phyloP scores from a whole-genome alignment of 2,113 vertebrate species.

The Macquaria ambigua region DNA sequence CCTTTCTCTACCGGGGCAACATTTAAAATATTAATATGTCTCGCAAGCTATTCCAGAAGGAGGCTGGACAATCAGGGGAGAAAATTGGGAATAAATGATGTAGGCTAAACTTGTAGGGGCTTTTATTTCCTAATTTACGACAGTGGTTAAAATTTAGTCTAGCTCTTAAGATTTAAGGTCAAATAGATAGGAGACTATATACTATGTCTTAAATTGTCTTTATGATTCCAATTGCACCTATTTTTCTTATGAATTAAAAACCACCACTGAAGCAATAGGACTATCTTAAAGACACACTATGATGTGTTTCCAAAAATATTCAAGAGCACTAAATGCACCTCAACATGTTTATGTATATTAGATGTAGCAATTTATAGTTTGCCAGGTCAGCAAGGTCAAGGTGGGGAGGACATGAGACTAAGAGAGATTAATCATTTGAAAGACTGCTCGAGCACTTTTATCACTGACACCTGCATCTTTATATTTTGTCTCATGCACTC shows the following conservation, averaged over 20 bases:
- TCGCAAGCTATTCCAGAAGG: constrained; percentile 59
- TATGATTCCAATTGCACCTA: neutral
- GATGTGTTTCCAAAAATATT: neutral
- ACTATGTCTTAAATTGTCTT: neutral
- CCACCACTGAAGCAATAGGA: neutral
- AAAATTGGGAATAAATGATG: constrained; percentile 71
- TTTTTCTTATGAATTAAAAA: neutral
- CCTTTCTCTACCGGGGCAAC: constrained; percentile 60
- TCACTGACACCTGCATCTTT: neutral
- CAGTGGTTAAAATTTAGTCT: constrained; percentile 17
- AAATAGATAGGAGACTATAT: constrained; percentile 2
- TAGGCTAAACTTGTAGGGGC: constrained; percentile 43
- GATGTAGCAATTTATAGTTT: constrained; percentile 9
- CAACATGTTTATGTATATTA: constrained; percentile 31
- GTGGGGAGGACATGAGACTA: constrained; percentile 3
- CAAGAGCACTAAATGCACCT: constrained; percentile 15
- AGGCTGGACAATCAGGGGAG: constrained; percentile 52
- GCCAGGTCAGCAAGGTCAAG: constrained; percentile 20
- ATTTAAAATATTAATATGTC: constrained; percentile 75
- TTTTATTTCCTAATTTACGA: constrained; percentile 62
- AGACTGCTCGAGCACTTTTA: neutral
- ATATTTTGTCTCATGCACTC: neutral
- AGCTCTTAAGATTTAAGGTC: constrained; percentile 21
- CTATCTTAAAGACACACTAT: neutral
- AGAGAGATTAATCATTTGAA: constrained; percentile 39